A percentile compares a stretch with the other conserved stretches of the same genome.
Evolutionary conservation across 2,113 vertebrate genomes (phyloP).

Genomic region (Crocuta crocuta): DNA sequence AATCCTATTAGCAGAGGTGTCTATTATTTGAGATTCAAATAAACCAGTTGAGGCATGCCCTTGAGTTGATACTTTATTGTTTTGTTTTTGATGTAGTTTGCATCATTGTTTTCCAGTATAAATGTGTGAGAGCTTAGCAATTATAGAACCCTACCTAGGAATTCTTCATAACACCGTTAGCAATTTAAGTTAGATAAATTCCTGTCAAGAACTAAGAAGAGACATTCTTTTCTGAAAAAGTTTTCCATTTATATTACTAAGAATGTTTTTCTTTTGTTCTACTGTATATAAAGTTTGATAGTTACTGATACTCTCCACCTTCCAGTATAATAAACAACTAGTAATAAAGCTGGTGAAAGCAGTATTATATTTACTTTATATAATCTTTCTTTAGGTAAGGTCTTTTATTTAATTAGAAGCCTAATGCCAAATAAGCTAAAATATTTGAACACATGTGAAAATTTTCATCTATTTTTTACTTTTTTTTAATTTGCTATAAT

Average conservation of each 20-base stretch:
- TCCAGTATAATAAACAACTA: not conserved
- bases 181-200: not conserved
- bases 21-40: not conserved
- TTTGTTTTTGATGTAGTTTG: not conserved
- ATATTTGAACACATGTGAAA: slow-evolving; percentile 5
- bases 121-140: not conserved
- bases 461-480: not conserved
- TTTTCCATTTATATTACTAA: not conserved
- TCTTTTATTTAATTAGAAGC: not conserved
- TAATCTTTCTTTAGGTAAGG: not conserved
- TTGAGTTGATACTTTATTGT: not conserved
- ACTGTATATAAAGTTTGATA: not conserved
- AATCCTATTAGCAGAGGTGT: not conserved
- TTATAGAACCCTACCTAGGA: not conserved
- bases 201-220: not conserved
- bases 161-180: not conserved
- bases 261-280: not conserved
- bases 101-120: not conserved
- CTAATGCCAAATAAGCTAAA: not conserved
- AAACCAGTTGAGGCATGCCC: rapidly evolving
- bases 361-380: not conserved
- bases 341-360: not conserved
- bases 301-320: not conserved
- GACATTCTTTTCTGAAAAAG: not conserved
- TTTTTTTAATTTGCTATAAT: slow-evolving; percentile 20